Evolutionary conservation across 2,888 invertebrate genomes (phyloP).

Genomic region (Scelioninae gen. 1): DNA sequence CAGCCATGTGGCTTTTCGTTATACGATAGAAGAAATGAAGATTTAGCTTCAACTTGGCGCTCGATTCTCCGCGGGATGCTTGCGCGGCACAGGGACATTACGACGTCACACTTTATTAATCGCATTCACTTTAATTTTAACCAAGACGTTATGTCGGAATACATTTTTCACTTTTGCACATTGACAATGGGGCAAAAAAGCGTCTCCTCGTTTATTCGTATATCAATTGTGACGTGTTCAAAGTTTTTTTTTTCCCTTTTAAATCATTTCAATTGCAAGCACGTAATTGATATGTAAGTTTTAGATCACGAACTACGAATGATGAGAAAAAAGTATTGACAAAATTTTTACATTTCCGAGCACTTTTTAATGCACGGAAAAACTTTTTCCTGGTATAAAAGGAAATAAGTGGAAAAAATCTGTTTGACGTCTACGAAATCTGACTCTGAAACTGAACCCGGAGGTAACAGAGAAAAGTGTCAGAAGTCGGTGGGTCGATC

Average conservation of each 20-base stretch:
- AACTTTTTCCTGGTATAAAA: constrained; percentile 18
- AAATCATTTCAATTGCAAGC: too few species aligned
- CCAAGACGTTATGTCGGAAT: constrained; percentile 54
- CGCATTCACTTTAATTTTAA: constrained; percentile 51
- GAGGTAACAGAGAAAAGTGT: constrained; percentile 24
- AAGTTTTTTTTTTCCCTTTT: constrained; percentile 39
- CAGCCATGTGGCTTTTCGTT: constrained; percentile 66
- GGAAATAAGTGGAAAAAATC: constrained; percentile 61
- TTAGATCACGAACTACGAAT: background rate
- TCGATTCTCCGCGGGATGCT: constrained; percentile 72
- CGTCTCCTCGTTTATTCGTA: constrained; percentile 11
- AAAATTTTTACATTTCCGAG: too few species aligned
- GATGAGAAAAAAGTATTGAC: background rate
- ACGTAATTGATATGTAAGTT: background rate
- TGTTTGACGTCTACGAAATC: constrained; percentile 71
- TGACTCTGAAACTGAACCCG: constrained; percentile 67
- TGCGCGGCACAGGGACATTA: constrained; percentile 60
- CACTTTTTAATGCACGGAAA: background rate
- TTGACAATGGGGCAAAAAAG: constrained; percentile 37
- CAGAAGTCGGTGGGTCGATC: constrained; percentile 47
- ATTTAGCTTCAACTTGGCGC: constrained; percentile 78
- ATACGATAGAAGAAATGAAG: constrained; percentile 78
- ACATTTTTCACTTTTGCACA: constrained; percentile 57
- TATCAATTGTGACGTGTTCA: background rate
- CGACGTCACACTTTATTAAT: constrained; percentile 65